Conservation (phyloP, 2,888 invertebrate species). For the Argyra leucocephala region DNA sequence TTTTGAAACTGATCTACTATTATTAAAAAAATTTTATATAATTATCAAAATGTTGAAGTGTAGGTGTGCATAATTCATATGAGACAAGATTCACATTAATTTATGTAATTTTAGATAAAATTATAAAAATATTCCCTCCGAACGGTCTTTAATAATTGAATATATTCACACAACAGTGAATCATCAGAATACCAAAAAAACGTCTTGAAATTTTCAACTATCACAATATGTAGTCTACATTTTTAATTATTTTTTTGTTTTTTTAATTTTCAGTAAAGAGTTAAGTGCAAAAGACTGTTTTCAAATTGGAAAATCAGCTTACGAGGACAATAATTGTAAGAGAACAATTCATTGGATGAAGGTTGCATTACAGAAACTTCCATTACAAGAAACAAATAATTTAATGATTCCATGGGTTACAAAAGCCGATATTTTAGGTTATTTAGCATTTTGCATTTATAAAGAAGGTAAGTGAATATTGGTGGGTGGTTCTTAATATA, state of each 20-base stretch:
- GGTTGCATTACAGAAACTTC: conserved; percentile 64
- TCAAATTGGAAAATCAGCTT: conserved; percentile 79
- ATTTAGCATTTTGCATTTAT: conserved; percentile 81
- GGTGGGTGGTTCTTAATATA: background rate
- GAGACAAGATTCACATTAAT: too few species aligned
- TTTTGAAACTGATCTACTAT: too few species aligned
- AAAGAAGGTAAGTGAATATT: conserved; percentile 54
- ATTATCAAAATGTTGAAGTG: too few species aligned
- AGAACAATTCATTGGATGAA: conserved; percentile 87
- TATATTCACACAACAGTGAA: too few species aligned
- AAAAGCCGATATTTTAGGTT: conserved; percentile 73
- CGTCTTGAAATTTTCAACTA: too few species aligned
- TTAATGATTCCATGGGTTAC: conserved; percentile 45
- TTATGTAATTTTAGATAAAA: too few species aligned
- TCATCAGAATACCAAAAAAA: too few species aligned
- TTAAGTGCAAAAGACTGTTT: conserved; percentile 77
- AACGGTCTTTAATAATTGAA: too few species aligned
- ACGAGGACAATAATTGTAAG: conserved; percentile 78
- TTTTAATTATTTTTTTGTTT: background rate
- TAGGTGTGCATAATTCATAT: too few species aligned
- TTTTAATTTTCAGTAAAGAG: conserved; percentile 42
- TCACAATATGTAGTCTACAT: too few species aligned
- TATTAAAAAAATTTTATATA: too few species aligned
- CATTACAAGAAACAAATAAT: conserved; percentile 50
- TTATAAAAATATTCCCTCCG: too few species aligned